Conservation (phyloP, 2,888 invertebrate species). For the Leptopilina syphax region DNA sequence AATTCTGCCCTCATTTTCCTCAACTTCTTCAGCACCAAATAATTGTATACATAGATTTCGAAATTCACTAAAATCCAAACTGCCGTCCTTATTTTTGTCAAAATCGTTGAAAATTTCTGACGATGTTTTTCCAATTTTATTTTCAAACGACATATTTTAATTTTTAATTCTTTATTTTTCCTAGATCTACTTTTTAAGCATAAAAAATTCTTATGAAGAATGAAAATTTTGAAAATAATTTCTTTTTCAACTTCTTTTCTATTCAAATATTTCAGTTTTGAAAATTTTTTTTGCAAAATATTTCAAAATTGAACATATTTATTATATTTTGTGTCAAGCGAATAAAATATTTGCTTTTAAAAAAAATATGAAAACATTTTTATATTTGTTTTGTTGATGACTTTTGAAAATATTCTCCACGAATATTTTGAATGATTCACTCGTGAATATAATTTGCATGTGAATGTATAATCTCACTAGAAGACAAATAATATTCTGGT, state of each 20-base stretch:
- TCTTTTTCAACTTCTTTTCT: no score
- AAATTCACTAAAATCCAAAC: conserved; percentile 63
- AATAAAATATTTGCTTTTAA: no score
- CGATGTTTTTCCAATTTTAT: conserved; percentile 51
- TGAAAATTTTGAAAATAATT: no score
- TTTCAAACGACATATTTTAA: conserved; percentile 37
- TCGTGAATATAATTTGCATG: background rate
- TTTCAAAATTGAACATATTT: no score
- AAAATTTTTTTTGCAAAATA: no score
- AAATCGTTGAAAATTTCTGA: conserved; percentile 55
- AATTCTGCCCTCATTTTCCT: conserved; percentile 80
- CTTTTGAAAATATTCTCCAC: no score
- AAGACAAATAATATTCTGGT: background rate
- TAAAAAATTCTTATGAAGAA: no score
- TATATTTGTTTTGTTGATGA: no score
- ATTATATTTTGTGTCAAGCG: no score
- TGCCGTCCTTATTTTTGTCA: conserved; percentile 60
- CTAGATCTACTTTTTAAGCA: no score
- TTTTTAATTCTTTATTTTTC: background rate
- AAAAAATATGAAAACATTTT: no score
- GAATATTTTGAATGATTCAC: background rate
- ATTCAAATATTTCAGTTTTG: no score
- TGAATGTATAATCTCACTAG: background rate
- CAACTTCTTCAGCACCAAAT: conserved; percentile 61
- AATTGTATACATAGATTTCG: conserved; percentile 61